Conservation (phyloP, 2,797 vertebrate genomes). For the Falco biarmicus region DNA sequence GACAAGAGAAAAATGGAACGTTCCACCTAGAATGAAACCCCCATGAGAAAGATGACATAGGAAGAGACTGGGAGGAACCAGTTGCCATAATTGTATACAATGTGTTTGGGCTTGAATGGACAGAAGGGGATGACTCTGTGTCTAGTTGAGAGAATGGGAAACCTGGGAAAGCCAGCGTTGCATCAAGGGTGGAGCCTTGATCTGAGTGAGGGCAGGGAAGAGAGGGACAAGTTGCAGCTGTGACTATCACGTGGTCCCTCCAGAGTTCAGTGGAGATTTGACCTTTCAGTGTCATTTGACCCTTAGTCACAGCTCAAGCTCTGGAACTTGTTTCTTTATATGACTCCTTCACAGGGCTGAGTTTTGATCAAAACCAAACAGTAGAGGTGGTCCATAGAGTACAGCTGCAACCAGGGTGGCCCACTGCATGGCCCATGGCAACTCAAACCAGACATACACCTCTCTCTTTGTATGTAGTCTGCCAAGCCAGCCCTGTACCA, state of each 20-base stretch:
- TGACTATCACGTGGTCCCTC: too few species aligned
- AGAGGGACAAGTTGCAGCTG: neutral
- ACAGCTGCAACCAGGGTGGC: neutral
- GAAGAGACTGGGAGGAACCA: neutral
- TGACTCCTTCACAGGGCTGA: neutral
- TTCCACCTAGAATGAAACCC: neutral
- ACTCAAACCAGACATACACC: neutral
- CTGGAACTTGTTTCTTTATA: neutral
- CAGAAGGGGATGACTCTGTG: neutral
- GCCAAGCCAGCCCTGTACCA: neutral
- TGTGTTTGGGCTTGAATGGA: neutral
- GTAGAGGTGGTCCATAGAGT: neutral
- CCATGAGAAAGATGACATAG: neutral
- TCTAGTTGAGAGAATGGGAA: neutral
- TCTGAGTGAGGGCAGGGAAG: neutral
- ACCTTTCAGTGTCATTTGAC: neutral
- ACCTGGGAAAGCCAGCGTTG: neutral
- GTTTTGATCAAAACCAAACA: neutral
- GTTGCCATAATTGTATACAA: neutral
- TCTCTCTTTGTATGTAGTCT: neutral
- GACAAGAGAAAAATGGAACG: neutral
- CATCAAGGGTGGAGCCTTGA: neutral
- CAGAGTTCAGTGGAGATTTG: too few species aligned
- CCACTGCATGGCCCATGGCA: neutral
- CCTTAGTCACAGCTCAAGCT: neutral